Evolutionary conservation across 2,888 invertebrate species (phyloP).

Genomic region (Ischnura elegans): DNA sequence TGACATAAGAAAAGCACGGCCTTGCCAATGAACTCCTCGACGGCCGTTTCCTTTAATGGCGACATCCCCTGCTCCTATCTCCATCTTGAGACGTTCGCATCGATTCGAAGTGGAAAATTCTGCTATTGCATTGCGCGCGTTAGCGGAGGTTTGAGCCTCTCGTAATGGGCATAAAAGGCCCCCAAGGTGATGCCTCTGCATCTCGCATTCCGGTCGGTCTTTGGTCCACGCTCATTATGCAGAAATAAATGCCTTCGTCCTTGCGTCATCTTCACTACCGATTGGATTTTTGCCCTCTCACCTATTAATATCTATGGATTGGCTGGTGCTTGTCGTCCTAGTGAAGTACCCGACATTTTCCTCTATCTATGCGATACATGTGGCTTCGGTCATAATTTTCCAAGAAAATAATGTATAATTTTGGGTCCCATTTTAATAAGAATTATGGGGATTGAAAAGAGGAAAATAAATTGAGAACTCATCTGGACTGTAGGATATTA

Average conservation of each 20-base stretch:
- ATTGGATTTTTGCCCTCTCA: background rate
- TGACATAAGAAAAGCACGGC: conserved; percentile 6
- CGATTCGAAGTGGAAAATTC: background rate
- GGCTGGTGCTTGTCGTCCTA: background rate
- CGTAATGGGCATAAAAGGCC: background rate
- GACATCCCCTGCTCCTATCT: background rate
- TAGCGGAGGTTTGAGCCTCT: background rate
- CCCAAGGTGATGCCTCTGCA: background rate
- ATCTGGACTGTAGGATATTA: too few relatives aligned
- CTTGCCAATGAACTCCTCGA: conserved; percentile 60
- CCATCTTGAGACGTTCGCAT: background rate
- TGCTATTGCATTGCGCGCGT: background rate
- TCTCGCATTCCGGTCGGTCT: background rate
- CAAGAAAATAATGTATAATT: too few relatives aligned
- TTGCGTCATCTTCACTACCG: background rate
- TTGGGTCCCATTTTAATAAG: too few relatives aligned
- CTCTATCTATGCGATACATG: too few relatives aligned
- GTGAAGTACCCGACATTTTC: too few relatives aligned
- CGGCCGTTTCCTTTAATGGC: conserved; percentile 46
- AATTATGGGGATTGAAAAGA: too few relatives aligned
- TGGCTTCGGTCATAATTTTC: too few relatives aligned
- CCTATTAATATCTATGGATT: background rate
- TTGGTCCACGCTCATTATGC: background rate
- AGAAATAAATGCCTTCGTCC: background rate
- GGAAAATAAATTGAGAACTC: too few relatives aligned